Evolutionary conservation across 1,140 invertebrate genomes (phyloP), one percentile per base, ranked within the genome.

Genomic region (Scaptodrosophila lebanonensis): DNA sequence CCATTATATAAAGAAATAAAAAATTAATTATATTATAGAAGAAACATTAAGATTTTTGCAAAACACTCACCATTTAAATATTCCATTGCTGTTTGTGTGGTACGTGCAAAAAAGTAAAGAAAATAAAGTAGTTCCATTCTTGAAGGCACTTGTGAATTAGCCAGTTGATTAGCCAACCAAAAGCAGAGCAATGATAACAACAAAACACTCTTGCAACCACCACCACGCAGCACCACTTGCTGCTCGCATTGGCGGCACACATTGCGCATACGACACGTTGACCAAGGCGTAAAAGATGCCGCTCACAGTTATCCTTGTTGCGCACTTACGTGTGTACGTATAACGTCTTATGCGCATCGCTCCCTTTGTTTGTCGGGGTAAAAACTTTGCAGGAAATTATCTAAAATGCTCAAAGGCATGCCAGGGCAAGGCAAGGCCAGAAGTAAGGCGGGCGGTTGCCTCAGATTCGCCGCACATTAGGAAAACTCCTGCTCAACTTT

Each of bases 311-410:
- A 35, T 42, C 22, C 65, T 69, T 38, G 49, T 59, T 76, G 65
- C 71, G 71, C 72, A 76, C 77, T 66, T 66, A 71, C 70, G 53
- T n/a, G n/a, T n/a, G n/a, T n/a, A n/a, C n/a, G n/a, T n/a, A n/a
- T n/a, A n/a, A n/a, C n/a, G n/a, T n/a, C n/a, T n/a, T n/a, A n/a
- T n/a, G n/a, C 62, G 61, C 48, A 32, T 32, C 33, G 69, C 45
- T 52, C 72, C 72, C 64, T 79, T 45, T 35, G 52, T 61, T 58
- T 54, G 66, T 51, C 15, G 72, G 72, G 73, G 73, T 60, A 77
- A 44, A 72, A 77, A 82, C 69, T 79, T 75, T 48, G 61, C 65
- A 66, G 69, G 69, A 82, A 82, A 82, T 79, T 79, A 79, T 79
- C 75, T 79, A 61, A 82, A 75, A 42, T 63, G 53, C 52, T 42